Conservation (phyloP, 2,113 vertebrate species). For the Centrocercus urophasianus region DNA sequence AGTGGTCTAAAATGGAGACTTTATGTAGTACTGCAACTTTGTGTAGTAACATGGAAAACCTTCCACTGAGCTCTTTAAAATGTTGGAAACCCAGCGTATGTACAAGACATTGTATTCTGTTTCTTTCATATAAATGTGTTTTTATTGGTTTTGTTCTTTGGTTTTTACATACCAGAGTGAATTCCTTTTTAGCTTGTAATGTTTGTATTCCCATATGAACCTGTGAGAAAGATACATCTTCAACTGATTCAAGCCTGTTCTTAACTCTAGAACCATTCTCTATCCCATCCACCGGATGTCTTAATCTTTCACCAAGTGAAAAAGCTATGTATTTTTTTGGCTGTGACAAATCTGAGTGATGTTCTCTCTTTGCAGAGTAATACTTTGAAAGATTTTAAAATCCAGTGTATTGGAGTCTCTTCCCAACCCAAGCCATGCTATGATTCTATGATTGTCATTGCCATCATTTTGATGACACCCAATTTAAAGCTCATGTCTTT, state of each 20-base stretch:
- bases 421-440: no score
- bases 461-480: background rate
- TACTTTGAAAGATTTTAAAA: background rate
- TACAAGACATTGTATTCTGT: background rate
- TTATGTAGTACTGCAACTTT: background rate
- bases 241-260: background rate
- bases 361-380: background rate
- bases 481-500: background rate
- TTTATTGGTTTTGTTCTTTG: background rate
- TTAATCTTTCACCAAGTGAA: background rate
- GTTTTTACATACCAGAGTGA: background rate
- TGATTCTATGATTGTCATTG: background rate
- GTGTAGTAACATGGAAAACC: background rate
- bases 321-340: background rate
- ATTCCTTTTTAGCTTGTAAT: background rate
- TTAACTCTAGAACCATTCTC: background rate
- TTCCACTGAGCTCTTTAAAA: background rate
- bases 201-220: background rate
- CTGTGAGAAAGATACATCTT: background rate
- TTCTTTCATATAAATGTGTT: background rate
- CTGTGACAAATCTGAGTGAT: background rate
- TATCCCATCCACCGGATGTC: background rate
- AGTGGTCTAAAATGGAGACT: background rate
- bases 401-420: no score
- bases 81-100: background rate